Evolutionary conservation across 2,888 invertebrate species (phyloP), one percentile per base, ranked within the genome.

Genomic region (Tanytarsus gracilentus): DNA sequence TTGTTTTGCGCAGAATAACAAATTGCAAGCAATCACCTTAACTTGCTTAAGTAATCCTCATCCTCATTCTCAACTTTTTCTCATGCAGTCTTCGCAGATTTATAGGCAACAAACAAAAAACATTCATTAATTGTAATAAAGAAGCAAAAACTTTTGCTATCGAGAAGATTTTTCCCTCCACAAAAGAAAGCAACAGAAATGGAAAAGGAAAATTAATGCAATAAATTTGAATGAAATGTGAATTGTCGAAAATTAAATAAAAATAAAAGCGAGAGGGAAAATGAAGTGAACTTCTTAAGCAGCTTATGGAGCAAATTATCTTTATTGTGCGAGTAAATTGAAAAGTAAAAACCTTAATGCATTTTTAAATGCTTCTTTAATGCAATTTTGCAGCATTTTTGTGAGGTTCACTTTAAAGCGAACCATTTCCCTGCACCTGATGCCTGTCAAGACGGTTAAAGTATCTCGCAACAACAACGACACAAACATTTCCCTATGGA

Each of bases 221-320:
- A 58, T 58, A 58, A 58, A 58, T 58, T 40, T 40, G 58, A 58
- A 58, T 58, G 58, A 58, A 48, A 30, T 58, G 58, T 58, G 48
- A 58, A 58, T 48, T 48, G 58, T 27, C 40, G 29, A 14, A 44
- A 58, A 21, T 58, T 58, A 48, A 58, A 40, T 39, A 58, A 44
- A 29, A 58, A 16, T 30, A 51, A 16, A 14, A n/a, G 14, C 16
- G 16, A 23, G 21, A 11, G 6, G 23, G 11, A 23, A 14, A 11
- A 16, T 11, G n/a, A 49, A 11, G n/a, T 16, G 26, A 33, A 55
- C 44, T 30, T 30, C 40, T 56, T 26, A 25, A 26, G 26, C 14
- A 39, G 25, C 23, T 48, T 25, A n/a, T n/a, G n/a, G n/a, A n/a
- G n/a, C n/a, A n/a, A n/a, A n/a, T n/a, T n/a, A n/a, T n/a, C n/a